Evolutionary conservation across 2,113 vertebrate species (phyloP).

Genomic region (Clinocottus analis): DNA sequence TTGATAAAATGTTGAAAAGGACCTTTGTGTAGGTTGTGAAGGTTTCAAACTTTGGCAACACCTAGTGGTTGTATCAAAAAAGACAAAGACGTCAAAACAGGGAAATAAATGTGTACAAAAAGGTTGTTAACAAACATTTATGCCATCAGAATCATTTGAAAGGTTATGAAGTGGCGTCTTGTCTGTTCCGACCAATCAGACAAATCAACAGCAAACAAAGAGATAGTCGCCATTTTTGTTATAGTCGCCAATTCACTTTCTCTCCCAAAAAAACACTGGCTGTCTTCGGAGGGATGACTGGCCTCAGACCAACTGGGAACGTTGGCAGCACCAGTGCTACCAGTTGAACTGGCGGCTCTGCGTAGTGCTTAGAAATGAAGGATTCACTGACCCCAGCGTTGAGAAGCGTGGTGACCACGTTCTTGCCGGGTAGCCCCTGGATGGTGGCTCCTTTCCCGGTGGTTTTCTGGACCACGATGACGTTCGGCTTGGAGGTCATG

Average conservation of each 20-base stretch:
- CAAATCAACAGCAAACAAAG: neutral
- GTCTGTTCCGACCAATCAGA: neutral
- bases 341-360: neutral
- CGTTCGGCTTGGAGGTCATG: slow-evolving; percentile 98
- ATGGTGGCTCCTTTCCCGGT: slow-evolving; percentile 97
- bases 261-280: neutral
- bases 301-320: too few relatives aligned
- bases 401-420: slow-evolving; percentile 95
- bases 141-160: neutral
- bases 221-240: neutral
- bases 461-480: slow-evolving; percentile 99
- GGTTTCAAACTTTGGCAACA: slow-evolving; percentile 25
- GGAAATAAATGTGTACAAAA: neutral
- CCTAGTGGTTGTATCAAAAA: slow-evolving; percentile 12
- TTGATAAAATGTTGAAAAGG: slow-evolving; percentile 11
- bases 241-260: neutral
- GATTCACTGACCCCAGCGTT: slow-evolving; percentile 92
- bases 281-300: neutral
- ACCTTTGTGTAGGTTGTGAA: slow-evolving; percentile 5
- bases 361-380: neutral
- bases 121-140: neutral
- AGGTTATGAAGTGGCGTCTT: too few relatives aligned
- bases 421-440: slow-evolving; percentile 96
- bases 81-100: neutral
- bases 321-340: neutral